Conservation (phyloP, 2,888 invertebrate genomes). For the Escarpia spicata region DNA sequence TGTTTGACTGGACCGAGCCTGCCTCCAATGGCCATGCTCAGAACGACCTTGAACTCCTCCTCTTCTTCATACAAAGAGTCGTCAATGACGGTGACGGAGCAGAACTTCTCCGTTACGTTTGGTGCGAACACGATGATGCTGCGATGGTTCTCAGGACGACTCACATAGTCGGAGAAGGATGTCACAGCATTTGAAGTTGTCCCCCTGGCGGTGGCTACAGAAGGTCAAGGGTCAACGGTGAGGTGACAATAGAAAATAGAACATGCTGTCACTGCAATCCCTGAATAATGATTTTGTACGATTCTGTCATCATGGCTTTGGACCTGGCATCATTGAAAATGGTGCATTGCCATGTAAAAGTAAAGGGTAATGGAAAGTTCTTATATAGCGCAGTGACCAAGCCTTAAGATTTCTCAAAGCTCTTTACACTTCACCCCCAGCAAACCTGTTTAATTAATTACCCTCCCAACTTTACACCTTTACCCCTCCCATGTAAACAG, state of each 20-base stretch:
- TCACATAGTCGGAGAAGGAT: slow-evolving; percentile 63
- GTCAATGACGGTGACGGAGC: slow-evolving; percentile 61
- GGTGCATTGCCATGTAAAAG: too few species aligned
- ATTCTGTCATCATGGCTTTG: not conserved
- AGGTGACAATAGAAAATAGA: not conserved
- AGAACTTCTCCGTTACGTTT: slow-evolving; percentile 53
- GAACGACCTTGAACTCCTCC: slow-evolving; percentile 57
- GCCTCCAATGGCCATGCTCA: slow-evolving; percentile 59
- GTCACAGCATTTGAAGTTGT: slow-evolving; percentile 55
- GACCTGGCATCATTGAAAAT: too few species aligned
- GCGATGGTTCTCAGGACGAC: slow-evolving; percentile 54
- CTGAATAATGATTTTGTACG: not conserved
- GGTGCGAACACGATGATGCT: slow-evolving; percentile 57
- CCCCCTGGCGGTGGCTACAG: slow-evolving; percentile 59
- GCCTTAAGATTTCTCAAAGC: too few species aligned
- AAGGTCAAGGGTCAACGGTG: not conserved
- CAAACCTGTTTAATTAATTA: too few species aligned
- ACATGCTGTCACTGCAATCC: not conserved
- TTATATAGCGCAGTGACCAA: too few species aligned
- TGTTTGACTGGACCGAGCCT: slow-evolving; percentile 48
- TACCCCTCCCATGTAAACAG: too few species aligned
- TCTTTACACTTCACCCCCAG: too few species aligned
- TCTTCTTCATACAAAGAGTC: slow-evolving; percentile 63
- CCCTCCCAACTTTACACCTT: too few species aligned
- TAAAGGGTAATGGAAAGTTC: too few species aligned